Conservation (phyloP, 2,113 vertebrate genomes). For the Cebus imitator region DNA sequence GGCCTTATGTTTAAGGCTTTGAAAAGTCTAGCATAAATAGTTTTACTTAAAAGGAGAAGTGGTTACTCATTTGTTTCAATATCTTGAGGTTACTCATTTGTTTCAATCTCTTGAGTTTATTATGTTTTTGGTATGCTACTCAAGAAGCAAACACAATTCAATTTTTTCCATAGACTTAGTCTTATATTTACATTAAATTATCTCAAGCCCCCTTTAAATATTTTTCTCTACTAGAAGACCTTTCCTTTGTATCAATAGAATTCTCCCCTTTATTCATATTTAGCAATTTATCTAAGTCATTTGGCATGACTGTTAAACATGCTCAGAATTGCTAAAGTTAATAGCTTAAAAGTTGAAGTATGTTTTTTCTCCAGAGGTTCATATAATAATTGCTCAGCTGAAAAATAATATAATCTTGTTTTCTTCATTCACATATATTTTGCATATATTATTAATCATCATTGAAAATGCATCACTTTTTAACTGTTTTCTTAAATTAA, state of each 20-base stretch:
- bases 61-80: constrained; percentile 35
- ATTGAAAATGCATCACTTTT: constrained; percentile 65
- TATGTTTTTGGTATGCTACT: constrained; percentile 57
- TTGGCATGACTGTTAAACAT: constrained; percentile 69
- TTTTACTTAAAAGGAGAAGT: constrained; percentile 54
- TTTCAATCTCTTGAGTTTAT: constrained; percentile 56
- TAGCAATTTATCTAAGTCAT: constrained; percentile 65
- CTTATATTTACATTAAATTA: constrained; percentile 64
- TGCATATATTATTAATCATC: constrained; percentile 67
- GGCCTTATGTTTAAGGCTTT: constrained; percentile 36
- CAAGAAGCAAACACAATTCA: constrained; percentile 60
- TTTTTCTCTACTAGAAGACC: constrained; percentile 50
- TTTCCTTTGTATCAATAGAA: constrained; percentile 49
- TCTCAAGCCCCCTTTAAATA: not conserved
- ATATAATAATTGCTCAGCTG: constrained; percentile 61
- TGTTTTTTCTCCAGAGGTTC: constrained; percentile 73
- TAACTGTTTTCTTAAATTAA: constrained; percentile 53
- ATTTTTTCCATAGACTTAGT: constrained; percentile 56
- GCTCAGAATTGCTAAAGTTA: constrained; percentile 73
- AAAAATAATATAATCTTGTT: constrained; percentile 73
- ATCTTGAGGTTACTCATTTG: constrained; percentile 24
- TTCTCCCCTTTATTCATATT: constrained; percentile 48
- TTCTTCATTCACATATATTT: constrained; percentile 51
- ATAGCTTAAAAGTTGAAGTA: constrained; percentile 76
- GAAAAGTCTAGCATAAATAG: constrained; percentile 23